These are phyloP conservation scores for Merops nubicus DNA, from an alignment of 2,113 vertebrate species.

Conservation along the genomic window DNA sequence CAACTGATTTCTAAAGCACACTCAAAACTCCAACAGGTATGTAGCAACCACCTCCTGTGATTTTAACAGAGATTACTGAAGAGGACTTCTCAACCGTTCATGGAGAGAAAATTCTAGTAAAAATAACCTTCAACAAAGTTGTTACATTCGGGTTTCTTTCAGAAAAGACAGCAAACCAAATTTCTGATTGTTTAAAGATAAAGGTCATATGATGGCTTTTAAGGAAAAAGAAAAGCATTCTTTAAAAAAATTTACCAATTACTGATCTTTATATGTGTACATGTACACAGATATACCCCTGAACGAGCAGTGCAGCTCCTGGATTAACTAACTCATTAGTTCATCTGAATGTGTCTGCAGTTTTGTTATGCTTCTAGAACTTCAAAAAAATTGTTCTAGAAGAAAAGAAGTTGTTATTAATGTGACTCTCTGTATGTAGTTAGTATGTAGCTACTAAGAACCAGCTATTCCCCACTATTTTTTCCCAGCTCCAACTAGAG, in stretches of 20 bases:
- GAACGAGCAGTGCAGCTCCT: background rate
- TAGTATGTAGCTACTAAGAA: background rate
- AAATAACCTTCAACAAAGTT: background rate
- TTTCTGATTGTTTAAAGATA: background rate
- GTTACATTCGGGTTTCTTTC: background rate
- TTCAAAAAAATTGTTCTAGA: background rate
- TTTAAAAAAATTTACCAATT: background rate
- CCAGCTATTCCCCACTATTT: background rate
- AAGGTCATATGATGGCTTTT: background rate
- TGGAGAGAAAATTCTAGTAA: background rate
- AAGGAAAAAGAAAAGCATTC: background rate
- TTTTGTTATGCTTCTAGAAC: background rate
- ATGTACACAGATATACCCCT: background rate
- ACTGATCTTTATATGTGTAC: background rate
- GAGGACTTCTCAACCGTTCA: background rate
- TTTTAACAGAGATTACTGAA: background rate
- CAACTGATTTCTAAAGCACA: background rate
- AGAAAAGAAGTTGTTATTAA: background rate
- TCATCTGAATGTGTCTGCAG: background rate
- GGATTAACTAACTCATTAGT: background rate
- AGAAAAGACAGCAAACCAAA: background rate
- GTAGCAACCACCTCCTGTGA: background rate
- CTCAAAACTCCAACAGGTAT: background rate
- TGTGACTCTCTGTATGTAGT: background rate
- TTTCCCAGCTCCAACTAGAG: background rate